phyloP scores from a whole-genome alignment of 2,888 invertebrate genomes.

The Marasmarcha lunaedactyla region DNA sequence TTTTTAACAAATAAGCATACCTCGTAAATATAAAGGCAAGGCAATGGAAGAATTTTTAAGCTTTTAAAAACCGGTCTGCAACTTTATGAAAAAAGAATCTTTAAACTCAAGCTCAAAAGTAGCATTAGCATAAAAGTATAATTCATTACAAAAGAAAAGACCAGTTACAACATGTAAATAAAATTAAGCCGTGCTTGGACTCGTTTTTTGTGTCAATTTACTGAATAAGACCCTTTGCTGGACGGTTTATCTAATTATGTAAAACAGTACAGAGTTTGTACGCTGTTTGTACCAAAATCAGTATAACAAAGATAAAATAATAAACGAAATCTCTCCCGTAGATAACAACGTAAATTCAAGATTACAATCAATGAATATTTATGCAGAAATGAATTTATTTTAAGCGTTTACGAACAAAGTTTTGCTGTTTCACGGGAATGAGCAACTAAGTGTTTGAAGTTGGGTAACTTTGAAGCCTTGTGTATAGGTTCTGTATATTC shows the following conservation, averaged over 20 bases:
- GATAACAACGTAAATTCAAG: conserved; percentile 25
- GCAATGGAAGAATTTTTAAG: too few species aligned
- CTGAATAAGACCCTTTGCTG: background rate
- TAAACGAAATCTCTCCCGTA: conserved; percentile 29
- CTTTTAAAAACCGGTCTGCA: too few species aligned
- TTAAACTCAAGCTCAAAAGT: too few species aligned
- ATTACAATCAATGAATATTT: conserved; percentile 46
- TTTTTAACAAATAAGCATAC: too few species aligned
- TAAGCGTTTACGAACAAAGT: conserved; percentile 20
- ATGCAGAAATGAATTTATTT: conserved; percentile 29
- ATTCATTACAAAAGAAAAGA: too few species aligned
- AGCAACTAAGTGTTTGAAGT: background rate
- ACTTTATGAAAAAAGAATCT: too few species aligned
- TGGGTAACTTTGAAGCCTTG: background rate
- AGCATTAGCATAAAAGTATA: too few species aligned
- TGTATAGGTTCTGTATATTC: too few species aligned
- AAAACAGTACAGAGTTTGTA: conserved; percentile 41
- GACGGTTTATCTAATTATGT: conserved; percentile 49
- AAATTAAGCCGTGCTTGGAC: too few species aligned
- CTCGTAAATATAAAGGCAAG: too few species aligned
- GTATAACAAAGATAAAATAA: conserved; percentile 29
- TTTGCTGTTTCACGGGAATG: conserved; percentile 11
- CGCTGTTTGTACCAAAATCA: conserved; percentile 25
- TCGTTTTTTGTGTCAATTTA: too few species aligned
- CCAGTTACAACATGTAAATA: too few species aligned